These are phyloP conservation scores for Stenchaetothrips biformis DNA, from an alignment of 2,888 invertebrate species.

Conservation along the genomic window DNA sequence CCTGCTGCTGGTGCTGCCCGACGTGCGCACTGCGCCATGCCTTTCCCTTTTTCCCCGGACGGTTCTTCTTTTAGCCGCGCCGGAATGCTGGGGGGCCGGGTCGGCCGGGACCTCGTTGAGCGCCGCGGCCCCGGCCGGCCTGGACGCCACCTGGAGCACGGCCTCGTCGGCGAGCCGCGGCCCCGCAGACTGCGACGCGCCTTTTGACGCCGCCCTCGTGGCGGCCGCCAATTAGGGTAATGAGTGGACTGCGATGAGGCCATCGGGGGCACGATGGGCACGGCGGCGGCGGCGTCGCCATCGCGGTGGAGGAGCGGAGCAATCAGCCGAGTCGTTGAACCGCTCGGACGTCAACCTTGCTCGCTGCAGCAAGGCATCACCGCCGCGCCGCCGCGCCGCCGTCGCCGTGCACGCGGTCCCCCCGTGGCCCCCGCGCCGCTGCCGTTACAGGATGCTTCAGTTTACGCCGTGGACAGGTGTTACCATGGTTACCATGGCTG, in stretches of 20 bases:
- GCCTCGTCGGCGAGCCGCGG: neutral
- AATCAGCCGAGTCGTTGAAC: too few species aligned
- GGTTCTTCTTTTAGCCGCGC: neutral
- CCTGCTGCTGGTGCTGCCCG: neutral
- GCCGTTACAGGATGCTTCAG: neutral
- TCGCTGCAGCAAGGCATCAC: neutral
- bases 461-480: constrained; percentile 23
- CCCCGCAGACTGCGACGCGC: neutral
- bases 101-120: too few species aligned
- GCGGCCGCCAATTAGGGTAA: too few species aligned
- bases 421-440: constrained; percentile 21
- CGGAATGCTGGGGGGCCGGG: too few species aligned
- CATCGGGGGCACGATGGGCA: too few species aligned
- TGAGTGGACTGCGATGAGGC: too few species aligned
- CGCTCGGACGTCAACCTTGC: too few species aligned
- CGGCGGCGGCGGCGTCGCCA: too few species aligned
- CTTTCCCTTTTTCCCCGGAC: neutral
- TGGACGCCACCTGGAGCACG: neutral
- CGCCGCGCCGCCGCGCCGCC: too few species aligned
- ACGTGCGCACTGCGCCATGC: neutral
- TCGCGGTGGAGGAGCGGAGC: too few species aligned
- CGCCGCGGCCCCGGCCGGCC: neutral
- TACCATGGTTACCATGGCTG: neutral
- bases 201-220: too few species aligned
- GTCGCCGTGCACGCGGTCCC: neutral